These are phyloP conservation scores for Pocillopora damicornis DNA, from an alignment of 64 coral and sea anemone species.

Conservation along the genomic window DNA sequence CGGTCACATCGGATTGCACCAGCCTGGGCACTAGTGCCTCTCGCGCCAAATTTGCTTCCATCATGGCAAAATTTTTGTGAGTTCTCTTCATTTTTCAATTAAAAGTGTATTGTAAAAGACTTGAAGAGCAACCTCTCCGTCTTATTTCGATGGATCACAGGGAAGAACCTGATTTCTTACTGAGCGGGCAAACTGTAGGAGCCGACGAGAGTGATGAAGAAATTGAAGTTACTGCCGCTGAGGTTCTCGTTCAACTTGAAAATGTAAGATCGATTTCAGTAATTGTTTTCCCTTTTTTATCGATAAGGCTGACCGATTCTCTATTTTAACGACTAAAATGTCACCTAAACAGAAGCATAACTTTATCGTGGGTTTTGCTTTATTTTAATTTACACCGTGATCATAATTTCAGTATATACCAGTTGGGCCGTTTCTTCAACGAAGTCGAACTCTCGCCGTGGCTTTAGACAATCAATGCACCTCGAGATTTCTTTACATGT, in stretches of 20 bases:
- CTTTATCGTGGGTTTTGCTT: too few relatives aligned
- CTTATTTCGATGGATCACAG: slow-evolving; percentile 57
- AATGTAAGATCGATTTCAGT: slow-evolving; percentile 40
- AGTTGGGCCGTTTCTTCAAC: too few relatives aligned
- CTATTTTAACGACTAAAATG: too few relatives aligned
- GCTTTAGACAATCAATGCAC: too few relatives aligned
- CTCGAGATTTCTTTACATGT: too few relatives aligned
- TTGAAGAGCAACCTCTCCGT: neutral
- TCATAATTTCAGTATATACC: too few relatives aligned
- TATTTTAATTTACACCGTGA: too few relatives aligned
- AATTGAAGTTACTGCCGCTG: slow-evolving; percentile 93
- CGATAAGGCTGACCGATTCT: too few relatives aligned
- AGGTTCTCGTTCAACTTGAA: slow-evolving; percentile 82
- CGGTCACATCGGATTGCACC: neutral
- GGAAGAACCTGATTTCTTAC: slow-evolving; percentile 30
- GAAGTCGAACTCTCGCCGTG: too few relatives aligned
- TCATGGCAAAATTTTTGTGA: neutral
- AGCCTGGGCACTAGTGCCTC: neutral
- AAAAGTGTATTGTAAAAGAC: neutral
- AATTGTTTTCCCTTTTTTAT: too few relatives aligned
- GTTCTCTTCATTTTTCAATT: neutral
- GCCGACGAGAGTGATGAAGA: slow-evolving; percentile 84
- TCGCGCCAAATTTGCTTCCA: slow-evolving; percentile 13
- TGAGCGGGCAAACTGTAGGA: slow-evolving; percentile 27
- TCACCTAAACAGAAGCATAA: too few relatives aligned